phyloP scores from a whole-genome alignment of 2,797 vertebrate species.

The Phataginus tetradactyla region DNA sequence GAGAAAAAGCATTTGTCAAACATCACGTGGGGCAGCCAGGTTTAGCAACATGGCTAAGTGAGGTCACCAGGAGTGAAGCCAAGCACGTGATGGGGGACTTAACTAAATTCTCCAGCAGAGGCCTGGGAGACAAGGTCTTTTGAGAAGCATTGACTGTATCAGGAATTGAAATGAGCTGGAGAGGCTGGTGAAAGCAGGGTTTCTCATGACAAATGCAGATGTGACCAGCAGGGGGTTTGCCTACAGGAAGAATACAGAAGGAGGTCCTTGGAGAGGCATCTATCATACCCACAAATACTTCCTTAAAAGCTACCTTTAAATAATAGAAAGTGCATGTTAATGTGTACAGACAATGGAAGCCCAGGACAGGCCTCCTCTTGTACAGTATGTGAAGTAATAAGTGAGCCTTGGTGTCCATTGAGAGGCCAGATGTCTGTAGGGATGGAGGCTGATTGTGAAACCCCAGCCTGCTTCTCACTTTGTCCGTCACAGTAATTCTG shows the following conservation, averaged over 20 bases:
- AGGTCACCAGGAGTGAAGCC: conserved; percentile 46
- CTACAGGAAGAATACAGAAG: conserved; percentile 64
- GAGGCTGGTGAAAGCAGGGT: conserved; percentile 57
- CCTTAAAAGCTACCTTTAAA: conserved; percentile 75
- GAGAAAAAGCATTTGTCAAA: conserved; percentile 20
- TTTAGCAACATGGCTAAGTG: conserved; percentile 16
- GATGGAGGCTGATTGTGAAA: not conserved
- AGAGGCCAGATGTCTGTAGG: conserved; percentile 18
- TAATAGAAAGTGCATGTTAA: conserved; percentile 66
- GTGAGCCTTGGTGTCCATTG: not conserved
- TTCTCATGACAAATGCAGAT: conserved; percentile 75
- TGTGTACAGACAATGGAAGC: conserved; percentile 11
- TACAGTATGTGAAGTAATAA: not conserved
- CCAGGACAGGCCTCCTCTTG: not conserved
- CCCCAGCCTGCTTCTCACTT: not conserved
- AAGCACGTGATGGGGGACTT: not conserved
- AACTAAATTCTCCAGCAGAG: conserved; percentile 20
- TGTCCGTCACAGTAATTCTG: conserved; percentile 13
- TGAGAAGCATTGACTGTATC: conserved; percentile 60
- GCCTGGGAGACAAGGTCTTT: conserved; percentile 43
- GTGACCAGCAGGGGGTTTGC: conserved; percentile 40
- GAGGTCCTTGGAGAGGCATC: conserved; percentile 64
- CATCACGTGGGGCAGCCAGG: conserved; percentile 5
- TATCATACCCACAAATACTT: conserved; percentile 62
- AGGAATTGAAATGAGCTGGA: conserved; percentile 65